Conservation (phyloP, 2,888 invertebrate genomes). For the Acholoe squamosa region DNA sequence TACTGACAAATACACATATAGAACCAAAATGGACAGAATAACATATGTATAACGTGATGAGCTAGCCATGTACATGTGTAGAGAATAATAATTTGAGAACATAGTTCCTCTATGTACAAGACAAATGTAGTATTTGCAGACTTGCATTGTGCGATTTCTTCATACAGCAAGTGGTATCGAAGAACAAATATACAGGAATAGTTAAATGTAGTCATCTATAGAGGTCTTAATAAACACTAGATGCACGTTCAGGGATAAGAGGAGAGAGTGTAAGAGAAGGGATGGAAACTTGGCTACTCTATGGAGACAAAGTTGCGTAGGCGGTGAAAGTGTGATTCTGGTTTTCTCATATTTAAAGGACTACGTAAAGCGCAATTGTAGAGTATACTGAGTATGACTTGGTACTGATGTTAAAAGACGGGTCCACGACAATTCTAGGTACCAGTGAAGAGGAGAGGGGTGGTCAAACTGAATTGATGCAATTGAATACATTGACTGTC, state of each 20-base stretch:
- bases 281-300: background rate
- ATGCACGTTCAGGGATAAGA: background rate
- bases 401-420: slow-evolving; percentile 58
- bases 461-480: background rate
- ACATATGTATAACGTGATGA: background rate
- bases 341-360: background rate
- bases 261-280: background rate
- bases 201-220: background rate
- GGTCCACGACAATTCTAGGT: background rate
- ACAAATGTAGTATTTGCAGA: background rate
- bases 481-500: too few relatives aligned
- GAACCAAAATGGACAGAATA: background rate
- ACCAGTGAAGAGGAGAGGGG: background rate
- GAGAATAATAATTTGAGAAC: background rate
- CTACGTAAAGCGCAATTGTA: background rate
- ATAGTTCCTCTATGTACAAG: background rate
- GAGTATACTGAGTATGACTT: slow-evolving; percentile 56
- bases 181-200: background rate
- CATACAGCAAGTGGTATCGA: background rate
- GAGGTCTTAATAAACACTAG: background rate
- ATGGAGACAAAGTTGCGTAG: slow-evolving; percentile 13
- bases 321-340: background rate
- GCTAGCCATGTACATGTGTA: background rate
- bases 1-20: background rate
- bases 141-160: slow-evolving; percentile 8